Evolutionary conservation across 2,113 vertebrate species (phyloP).

Genomic region (Pterocles orientalis): DNA sequence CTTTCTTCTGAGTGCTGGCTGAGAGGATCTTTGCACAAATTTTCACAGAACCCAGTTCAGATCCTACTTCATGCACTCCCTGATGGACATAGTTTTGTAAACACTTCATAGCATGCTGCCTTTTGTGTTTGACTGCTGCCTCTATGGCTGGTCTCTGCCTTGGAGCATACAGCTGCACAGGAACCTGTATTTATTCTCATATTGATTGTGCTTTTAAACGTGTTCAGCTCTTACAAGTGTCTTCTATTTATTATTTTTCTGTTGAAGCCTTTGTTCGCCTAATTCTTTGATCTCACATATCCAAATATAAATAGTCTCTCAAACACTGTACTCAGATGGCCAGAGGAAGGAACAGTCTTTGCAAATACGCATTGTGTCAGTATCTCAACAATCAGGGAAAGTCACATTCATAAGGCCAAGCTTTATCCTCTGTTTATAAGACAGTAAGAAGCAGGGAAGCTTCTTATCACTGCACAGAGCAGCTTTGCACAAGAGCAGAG

Average conservation of each 20-base stretch:
- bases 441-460: not conserved
- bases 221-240: not conserved
- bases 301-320: slow-evolving; percentile 15
- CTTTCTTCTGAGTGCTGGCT: not conserved
- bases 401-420: not conserved
- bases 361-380: slow-evolving; percentile 21
- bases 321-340: not conserved
- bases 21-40: not conserved
- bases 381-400: slow-evolving; percentile 41
- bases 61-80: not conserved
- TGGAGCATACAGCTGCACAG: not conserved
- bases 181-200: not conserved
- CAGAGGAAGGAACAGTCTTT: slow-evolving; percentile 37
- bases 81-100: not conserved
- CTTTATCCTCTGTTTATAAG: slow-evolving; percentile 27
- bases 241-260: slow-evolving; percentile 43
- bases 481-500: not conserved
- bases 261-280: not conserved
- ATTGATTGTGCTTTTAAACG: slow-evolving; percentile 2
- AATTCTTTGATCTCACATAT: slow-evolving; percentile 14
- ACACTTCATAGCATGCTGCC: not conserved
- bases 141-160: not conserved
- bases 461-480: not conserved
- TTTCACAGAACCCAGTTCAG: not conserved
- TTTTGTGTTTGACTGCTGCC: not conserved